Evolutionary conservation across 2,888 invertebrate genomes (phyloP).

Genomic region (Junonia oenone): DNA sequence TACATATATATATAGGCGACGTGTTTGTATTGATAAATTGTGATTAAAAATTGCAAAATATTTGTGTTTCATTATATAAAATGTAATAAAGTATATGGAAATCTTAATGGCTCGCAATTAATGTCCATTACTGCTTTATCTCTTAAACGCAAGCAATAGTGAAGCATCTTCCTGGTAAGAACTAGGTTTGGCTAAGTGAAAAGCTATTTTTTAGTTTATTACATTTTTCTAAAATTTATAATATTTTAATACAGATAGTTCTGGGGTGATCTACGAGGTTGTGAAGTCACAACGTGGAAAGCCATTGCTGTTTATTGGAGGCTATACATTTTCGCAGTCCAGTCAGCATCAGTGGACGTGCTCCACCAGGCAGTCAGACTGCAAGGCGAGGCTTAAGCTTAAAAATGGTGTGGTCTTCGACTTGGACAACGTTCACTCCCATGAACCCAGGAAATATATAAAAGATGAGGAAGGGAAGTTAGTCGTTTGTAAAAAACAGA

Average conservation of each 20-base stretch:
- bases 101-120: too few species aligned
- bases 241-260: not conserved
- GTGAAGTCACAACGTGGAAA: conserved; percentile 36
- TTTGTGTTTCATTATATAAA: too few species aligned
- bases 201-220: too few species aligned
- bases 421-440: not conserved
- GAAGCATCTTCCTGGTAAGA: too few species aligned
- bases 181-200: too few species aligned
- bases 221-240: too few species aligned
- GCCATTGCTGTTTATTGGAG: conserved; percentile 23
- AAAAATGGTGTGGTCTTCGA: not conserved
- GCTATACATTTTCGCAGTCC: conserved; percentile 32
- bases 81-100: too few species aligned
- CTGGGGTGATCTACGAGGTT: conserved; percentile 32
- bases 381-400: not conserved
- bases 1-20: too few species aligned
- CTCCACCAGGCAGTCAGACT: conserved; percentile 1
- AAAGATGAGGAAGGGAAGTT: not conserved
- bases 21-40: too few species aligned
- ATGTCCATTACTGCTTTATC: too few species aligned
- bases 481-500: not conserved
- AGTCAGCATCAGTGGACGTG: conserved; percentile 22
- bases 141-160: too few species aligned
- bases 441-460: not conserved
- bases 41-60: too few species aligned